phyloP scores from a whole-genome alignment of 2,113 vertebrate genomes.

The Gavialis gangeticus region DNA sequence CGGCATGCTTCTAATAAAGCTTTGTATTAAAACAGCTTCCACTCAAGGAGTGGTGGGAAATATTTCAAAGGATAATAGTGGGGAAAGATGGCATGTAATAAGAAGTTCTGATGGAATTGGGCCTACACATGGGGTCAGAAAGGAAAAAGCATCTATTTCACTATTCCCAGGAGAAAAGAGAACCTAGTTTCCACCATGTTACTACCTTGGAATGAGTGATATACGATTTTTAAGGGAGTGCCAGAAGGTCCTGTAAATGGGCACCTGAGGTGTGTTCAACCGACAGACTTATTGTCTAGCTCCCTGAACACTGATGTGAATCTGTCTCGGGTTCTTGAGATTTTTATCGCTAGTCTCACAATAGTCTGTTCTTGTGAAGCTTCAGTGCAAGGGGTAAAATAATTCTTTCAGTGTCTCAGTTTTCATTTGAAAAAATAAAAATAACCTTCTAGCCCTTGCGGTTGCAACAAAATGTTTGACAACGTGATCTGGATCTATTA shows the following conservation, averaged over 20 bases:
- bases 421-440: constrained; percentile 9
- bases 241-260: background rate
- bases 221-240: background rate
- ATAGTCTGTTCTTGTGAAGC: background rate
- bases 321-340: background rate
- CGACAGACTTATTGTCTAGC: background rate
- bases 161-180: background rate
- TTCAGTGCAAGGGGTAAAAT: background rate
- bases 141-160: background rate
- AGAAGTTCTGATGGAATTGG: background rate
- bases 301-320: background rate
- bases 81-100: background rate
- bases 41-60: background rate
- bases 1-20: background rate
- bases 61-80: background rate
- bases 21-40: background rate
- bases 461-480: background rate
- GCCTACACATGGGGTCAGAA: accelerated
- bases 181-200: accelerated
- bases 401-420: background rate
- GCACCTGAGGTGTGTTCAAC: background rate
- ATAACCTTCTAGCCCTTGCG: background rate
- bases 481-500: background rate
- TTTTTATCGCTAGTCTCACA: background rate
- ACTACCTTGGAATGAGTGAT: background rate